Conservation (phyloP, 2,888 invertebrate genomes). For the Sipha maydis region DNA sequence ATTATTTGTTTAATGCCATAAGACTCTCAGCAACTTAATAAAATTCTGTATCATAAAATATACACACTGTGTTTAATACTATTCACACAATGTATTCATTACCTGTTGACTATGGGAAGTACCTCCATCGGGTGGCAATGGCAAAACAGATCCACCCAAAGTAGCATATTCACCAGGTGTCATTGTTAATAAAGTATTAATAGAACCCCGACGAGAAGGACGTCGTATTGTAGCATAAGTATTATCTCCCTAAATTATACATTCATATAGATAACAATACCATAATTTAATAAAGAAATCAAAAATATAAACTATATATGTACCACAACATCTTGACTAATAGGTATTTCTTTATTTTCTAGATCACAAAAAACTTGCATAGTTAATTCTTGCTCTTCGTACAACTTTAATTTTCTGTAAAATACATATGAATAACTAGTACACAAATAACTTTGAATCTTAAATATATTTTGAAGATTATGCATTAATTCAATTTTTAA, state of each 20-base stretch:
- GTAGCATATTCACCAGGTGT: constrained; percentile 75
- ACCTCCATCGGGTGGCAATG: constrained; percentile 64
- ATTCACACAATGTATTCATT: constrained; percentile 20
- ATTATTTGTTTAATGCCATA: neutral
- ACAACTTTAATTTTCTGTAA: constrained; percentile 81
- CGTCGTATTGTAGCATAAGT: constrained; percentile 85
- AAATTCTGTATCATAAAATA: neutral
- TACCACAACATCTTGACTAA: constrained; percentile 65
- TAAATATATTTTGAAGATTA: neutral
- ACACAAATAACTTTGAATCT: neutral
- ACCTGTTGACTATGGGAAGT: constrained; percentile 66
- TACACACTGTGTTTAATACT: neutral
- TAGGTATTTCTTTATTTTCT: constrained; percentile 67
- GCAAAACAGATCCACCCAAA: constrained; percentile 70
- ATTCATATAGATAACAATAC: constrained; percentile 18
- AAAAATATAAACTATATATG: constrained; percentile 40
- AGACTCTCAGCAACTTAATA: neutral
- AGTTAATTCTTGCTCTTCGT: constrained; percentile 91
- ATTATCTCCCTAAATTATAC: constrained; percentile 74
- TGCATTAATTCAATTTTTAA: neutral
- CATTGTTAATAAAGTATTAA: constrained; percentile 68
- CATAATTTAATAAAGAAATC: neutral
- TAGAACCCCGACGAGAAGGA: constrained; percentile 70
- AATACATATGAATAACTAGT: too few species aligned
- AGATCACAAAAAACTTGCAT: constrained; percentile 91